Evolutionary conservation across 1,140 invertebrate genomes (phyloP), one percentile per base, ranked within the genome.

Genomic region (Hylaeus anthracinus): DNA sequence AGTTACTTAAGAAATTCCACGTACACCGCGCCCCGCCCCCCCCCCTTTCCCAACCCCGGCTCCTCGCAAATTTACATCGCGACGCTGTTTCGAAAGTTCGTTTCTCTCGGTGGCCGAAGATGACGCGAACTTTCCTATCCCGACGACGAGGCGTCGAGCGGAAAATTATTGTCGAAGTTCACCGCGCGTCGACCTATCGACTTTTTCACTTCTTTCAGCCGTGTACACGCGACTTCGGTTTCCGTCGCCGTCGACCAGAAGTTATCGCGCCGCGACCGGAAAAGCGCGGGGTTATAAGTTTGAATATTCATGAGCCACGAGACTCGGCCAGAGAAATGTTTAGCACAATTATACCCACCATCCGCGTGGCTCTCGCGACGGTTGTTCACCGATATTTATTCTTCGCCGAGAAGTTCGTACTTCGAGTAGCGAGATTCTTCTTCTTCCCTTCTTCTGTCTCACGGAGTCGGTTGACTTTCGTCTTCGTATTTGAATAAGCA

Each of bases 91-190:
- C 45, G 39, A 79, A 73, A 79, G 41, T 56, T 63, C 69, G 15
- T 37, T 10, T 6, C 26, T 26, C 26, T 26, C 26, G 4, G 14
- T 2, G 39, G 14, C 58, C 65, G 70, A 79, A 72, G 70, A 73
- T 73, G 69, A 65, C 43, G 39, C n/a, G n/a, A 73, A 73, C 26
- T 72, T 64, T 3, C 8, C 26, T 14, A 9, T 37, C 41, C 6
- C 39, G 26, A 2, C 70, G 70, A 56, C 45, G 70, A 72, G 26
- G 45, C 48, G 69, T 37, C 43, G 26, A 39, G 10, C 4, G 76
- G 12, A 71, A 55, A 79, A 55, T 64, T 79, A 65, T 72, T 6
- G 69, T 64, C 41, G n/a, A 72, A 72, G 75, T 77, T 77, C 41
- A 10, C n/a, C 10, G 14, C 12, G 14, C 43, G 15, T 10, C 14